Conservation (phyloP, 2,888 invertebrate species). For the Clunio marinus region DNA sequence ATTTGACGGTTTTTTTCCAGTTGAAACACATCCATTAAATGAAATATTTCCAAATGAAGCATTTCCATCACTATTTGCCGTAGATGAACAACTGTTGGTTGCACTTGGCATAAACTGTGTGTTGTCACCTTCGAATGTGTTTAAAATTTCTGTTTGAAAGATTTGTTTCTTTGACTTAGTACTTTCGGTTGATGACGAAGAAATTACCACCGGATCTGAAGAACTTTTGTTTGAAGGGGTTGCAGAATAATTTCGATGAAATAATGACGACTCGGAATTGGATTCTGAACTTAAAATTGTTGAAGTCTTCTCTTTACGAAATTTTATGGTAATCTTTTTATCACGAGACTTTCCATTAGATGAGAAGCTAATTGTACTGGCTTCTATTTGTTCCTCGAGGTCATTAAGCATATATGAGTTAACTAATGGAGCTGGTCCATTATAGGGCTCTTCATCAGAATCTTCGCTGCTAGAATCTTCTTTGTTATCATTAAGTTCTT, state of each 20-base stretch:
- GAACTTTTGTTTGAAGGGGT: constrained; percentile 30
- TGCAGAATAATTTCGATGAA: neutral
- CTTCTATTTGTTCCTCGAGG: constrained; percentile 48
- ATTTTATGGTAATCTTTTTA: constrained; percentile 51
- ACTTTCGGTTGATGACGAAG: neutral
- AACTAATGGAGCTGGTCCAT: constrained; percentile 24
- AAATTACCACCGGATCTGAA: constrained; percentile 28
- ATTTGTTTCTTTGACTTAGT: constrained; percentile 46
- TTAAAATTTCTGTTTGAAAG: constrained; percentile 44
- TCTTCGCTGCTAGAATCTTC: neutral
- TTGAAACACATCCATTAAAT: constrained; percentile 26
- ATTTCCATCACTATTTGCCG: neutral
- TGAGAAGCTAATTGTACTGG: constrained; percentile 48
- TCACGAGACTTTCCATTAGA: constrained; percentile 47
- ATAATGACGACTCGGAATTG: constrained; percentile 26
- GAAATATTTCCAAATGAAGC: constrained; percentile 6
- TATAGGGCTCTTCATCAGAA: neutral
- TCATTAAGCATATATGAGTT: constrained; percentile 41
- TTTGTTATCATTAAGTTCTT: too few species aligned
- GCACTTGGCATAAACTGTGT: constrained; percentile 36
- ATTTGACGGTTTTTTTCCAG: constrained; percentile 41
- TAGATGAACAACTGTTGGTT: constrained; percentile 30
- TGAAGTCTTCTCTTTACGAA: constrained; percentile 43
- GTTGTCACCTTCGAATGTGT: constrained; percentile 28
- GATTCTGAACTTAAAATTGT: constrained; percentile 33